Percentiles rank a stretch among this genome's conserved stretches.
Evolutionary conservation across 2,797 vertebrate species (phyloP).

Genomic region (Centropyge bicolor): DNA sequence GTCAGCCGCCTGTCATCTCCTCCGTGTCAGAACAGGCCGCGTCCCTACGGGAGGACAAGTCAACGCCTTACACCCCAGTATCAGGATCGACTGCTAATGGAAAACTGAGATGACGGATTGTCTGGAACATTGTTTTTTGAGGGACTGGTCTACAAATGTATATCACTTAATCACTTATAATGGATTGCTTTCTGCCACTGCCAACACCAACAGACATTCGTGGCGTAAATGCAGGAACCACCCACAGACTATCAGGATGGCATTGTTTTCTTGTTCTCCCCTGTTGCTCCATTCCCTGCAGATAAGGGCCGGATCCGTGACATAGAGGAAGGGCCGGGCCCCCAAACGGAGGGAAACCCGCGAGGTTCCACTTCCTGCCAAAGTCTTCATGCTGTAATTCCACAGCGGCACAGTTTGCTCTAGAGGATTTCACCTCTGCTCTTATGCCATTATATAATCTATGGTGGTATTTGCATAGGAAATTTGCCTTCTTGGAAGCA

Average conservation of each 20-base stretch:
- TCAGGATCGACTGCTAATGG: constrained; percentile 24
- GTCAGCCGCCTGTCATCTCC: constrained; percentile 66
- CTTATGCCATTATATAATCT: constrained; percentile 25
- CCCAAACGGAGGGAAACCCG: constrained; percentile 59
- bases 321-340: constrained; percentile 70
- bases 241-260: constrained; percentile 58
- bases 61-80: constrained; percentile 38
- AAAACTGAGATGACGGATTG: constrained; percentile 55
- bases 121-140: constrained; percentile 17
- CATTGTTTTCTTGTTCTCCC: constrained; percentile 60
- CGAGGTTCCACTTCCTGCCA: constrained; percentile 58
- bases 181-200: constrained; percentile 27
- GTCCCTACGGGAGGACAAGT: constrained; percentile 45
- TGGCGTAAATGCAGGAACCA: constrained; percentile 47
- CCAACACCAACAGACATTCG: constrained; percentile 64
- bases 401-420: constrained; percentile 32
- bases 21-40: constrained; percentile 81
- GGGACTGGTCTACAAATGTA: constrained; percentile 8
- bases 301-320: constrained; percentile 64
- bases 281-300: constrained; percentile 37
- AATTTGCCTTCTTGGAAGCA: constrained; percentile 47
- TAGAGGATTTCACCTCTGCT: constrained; percentile 33
- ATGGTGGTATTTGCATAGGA: constrained; percentile 59
- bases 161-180: constrained; percentile 23
- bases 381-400: constrained; percentile 22